Base-by-base conservation (phyloP, 2,113 vertebrate species). In the Solenodon paradoxus region DNA sequence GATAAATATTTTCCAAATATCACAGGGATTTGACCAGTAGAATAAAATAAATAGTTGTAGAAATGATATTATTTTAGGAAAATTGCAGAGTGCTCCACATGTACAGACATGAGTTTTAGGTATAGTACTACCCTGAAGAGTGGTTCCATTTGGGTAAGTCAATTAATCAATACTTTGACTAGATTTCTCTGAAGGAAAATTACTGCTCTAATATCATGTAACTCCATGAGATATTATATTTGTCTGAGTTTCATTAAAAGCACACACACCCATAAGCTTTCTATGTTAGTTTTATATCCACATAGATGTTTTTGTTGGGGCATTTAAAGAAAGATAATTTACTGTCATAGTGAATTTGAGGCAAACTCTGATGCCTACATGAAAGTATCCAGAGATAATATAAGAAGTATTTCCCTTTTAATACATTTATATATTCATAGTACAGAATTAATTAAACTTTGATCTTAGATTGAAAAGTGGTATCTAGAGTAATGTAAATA, bases 401-500 rank as follows among this genome's bases (percentile, higher is more conserved):
- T 72, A 42, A 90, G 32, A 88, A 49, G 2, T 61, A 40, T 74
- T 68, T 84, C 10, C 88, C 7, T 96, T 5, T 12, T 64, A 12
- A 9, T 68, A 2, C 42, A 7, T 71, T 20, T 80, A 4, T 74
- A 8, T 68, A 26, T 32, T 10, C 72, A 24, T 53, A 45, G 30
- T 57, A 0, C 24, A 93, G 13, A 59, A 85, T 49, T n/a, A 94
- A 86, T 84, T 77, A 66, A 88, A 78, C 7, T 91, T 89, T 86
- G 49, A 66, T 91, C 12, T 75, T 59, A 49, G 26, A 22, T 92
- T 28, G 40, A 38, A 92, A 84, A 49, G 19, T 15, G 93, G 0
- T 2, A 32, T 59, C 32, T 57, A 80, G 35, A 92, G 83, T 92
- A 89, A 64, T 38, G 96, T 92, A 90, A 81, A 90, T 92, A 66